Conservation (phyloP, 2,888 invertebrate genomes). For the Leptogaster cylindrica region DNA sequence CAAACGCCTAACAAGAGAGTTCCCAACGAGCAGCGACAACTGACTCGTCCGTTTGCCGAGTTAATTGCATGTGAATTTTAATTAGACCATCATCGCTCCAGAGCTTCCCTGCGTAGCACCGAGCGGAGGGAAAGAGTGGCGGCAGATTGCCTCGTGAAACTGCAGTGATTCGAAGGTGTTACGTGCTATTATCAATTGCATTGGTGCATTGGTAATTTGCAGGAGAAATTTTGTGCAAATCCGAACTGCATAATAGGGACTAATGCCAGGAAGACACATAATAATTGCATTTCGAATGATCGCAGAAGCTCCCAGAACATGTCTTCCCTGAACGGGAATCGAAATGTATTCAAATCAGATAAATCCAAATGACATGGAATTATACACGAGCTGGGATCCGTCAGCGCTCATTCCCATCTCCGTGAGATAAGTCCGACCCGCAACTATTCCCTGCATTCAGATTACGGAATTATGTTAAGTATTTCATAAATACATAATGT, state of each 20-base stretch:
- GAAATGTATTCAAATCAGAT: constrained; percentile 36
- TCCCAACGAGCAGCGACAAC: not conserved
- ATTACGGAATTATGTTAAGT: constrained; percentile 61
- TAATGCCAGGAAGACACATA: constrained; percentile 5
- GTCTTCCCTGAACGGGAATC: not conserved
- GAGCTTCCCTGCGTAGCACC: not conserved
- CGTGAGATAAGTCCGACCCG: constrained; percentile 19
- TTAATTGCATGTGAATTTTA: constrained; percentile 37
- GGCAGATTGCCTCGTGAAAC: not conserved
- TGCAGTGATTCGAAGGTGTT: not conserved
- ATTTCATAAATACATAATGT: constrained; percentile 57
- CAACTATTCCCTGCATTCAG: constrained; percentile 54
- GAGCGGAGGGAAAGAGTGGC: not conserved
- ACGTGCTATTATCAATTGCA: constrained; percentile 6
- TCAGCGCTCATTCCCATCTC: constrained; percentile 25
- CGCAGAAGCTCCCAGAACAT: not conserved
- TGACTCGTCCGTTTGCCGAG: constrained; percentile 12
- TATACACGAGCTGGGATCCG: not conserved
- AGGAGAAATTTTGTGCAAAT: not conserved
- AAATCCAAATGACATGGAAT: constrained; percentile 32
- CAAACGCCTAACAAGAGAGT: constrained; percentile 26
- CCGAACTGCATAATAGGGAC: not conserved
- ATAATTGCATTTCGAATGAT: not conserved
- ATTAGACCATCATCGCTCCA: constrained; percentile 9
- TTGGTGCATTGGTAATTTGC: constrained; percentile 1